phyloP scores from a whole-genome alignment of 2,797 vertebrate species.

The Melanotaenia parkinsoni region DNA sequence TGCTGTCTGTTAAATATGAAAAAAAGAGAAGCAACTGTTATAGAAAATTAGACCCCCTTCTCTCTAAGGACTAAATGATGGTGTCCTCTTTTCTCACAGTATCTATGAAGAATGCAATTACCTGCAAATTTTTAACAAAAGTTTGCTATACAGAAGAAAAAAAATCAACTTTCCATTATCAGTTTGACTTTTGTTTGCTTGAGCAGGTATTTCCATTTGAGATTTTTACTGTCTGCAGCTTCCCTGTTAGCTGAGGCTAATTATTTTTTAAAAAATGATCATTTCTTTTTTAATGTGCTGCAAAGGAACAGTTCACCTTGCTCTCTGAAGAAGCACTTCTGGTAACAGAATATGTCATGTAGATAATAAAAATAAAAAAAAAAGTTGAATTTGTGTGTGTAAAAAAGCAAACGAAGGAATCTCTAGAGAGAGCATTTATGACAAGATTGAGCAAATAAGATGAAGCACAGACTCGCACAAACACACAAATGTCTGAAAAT shows the following conservation, averaged over 20 bases:
- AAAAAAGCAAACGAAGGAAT: conserved; percentile 16
- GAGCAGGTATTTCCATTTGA: conserved; percentile 4
- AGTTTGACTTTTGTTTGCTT: conserved; percentile 5
- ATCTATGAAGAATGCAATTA: conserved; percentile 27
- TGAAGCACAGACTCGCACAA: background rate
- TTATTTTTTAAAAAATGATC: conserved; percentile 56
- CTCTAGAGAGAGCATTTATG: background rate
- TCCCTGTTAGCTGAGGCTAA: conserved; percentile 20
- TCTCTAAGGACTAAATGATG: conserved; percentile 19
- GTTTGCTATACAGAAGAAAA: conserved; percentile 10
- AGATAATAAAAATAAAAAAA: conserved; percentile 38
- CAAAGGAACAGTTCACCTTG: conserved; percentile 58
- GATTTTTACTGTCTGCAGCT: background rate
- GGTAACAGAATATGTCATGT: conserved; percentile 14
- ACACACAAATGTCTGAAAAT: background rate
- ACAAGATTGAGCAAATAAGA: background rate
- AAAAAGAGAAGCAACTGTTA: background rate
- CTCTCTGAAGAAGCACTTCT: conserved; percentile 27
- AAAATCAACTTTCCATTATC: background rate
- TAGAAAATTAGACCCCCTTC: conserved; percentile 12
- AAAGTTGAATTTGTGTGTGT: conserved; percentile 10
- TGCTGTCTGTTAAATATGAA: conserved; percentile 86
- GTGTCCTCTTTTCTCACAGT: conserved; percentile 16
- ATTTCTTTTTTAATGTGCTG: conserved; percentile 40
- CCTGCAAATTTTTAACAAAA: conserved; percentile 18